Percentiles rank a stretch among this genome's conserved stretches.
phyloP scores from a whole-genome alignment of 2,888 invertebrate genomes.

The Teleiodes luculella region DNA sequence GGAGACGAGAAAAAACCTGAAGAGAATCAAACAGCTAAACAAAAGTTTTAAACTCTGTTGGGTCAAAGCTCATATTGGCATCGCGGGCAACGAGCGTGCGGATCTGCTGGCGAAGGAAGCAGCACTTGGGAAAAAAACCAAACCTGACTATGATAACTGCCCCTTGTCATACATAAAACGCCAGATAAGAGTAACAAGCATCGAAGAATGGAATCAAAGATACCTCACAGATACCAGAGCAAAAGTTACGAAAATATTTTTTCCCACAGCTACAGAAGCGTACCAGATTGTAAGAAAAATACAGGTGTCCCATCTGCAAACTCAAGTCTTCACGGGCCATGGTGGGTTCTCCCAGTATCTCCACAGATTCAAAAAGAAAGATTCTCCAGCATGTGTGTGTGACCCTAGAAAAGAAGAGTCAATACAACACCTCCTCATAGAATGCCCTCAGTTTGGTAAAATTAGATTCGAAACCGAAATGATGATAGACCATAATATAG shows the following conservation, averaged over 20 bases:
- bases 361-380: not conserved
- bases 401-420: not conserved
- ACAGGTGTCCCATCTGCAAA: not conserved
- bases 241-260: not conserved
- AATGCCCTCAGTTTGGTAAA: not conserved
- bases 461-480: not conserved
- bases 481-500: no score
- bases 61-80: not conserved
- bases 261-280: not conserved
- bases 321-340: not conserved
- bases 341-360: conserved; percentile 2
- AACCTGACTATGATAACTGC: not conserved
- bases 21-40: not conserved
- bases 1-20: not conserved
- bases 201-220: not conserved
- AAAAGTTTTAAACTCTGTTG: not conserved
- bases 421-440: not conserved
- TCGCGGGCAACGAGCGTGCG: not conserved
- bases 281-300: not conserved
- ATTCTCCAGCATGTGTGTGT: not conserved
- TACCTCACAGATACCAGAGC: not conserved
- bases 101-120: not conserved
- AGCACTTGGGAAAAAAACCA: not conserved
- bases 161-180: not conserved
- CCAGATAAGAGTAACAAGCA: not conserved